Evolutionary conservation across 1,140 invertebrate species (phyloP).

Genomic region (Panulirus ornatus): DNA sequence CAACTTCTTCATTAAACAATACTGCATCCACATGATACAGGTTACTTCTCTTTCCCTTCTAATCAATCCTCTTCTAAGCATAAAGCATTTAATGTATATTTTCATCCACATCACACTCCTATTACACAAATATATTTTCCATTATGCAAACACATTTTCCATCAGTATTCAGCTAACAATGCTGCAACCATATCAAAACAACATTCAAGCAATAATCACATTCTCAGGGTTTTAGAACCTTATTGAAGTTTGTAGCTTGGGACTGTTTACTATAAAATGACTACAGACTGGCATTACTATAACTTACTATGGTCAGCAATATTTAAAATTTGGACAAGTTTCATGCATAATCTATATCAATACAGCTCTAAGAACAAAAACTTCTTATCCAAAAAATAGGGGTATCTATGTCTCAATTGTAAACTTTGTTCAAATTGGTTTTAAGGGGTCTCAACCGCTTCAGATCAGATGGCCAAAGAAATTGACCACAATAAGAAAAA

Average conservation of each 20-base stretch:
- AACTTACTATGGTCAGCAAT: neutral
- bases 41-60: neutral
- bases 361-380: no score
- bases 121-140: neutral
- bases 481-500: no score
- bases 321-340: no score
- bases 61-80: neutral
- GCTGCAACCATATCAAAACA: neutral
- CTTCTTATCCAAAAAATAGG: no score
- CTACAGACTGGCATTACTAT: slow-evolving; percentile 19
- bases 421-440: no score
- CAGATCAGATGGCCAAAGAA: no score
- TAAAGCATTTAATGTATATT: neutral
- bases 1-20: neutral
- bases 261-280: slow-evolving; percentile 31
- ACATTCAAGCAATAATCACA: neutral
- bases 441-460: no score
- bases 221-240: slow-evolving; percentile 4
- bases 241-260: slow-evolving; percentile 2
- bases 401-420: no score
- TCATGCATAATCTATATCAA: no score
- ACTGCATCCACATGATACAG: neutral
- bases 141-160: neutral
- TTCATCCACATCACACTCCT: no score
- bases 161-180: neutral